A percentile compares a stretch with the other conserved stretches of the same genome.
Conservation (phyloP, 2,797 vertebrate species). For the Silurus lanzhouensis region DNA sequence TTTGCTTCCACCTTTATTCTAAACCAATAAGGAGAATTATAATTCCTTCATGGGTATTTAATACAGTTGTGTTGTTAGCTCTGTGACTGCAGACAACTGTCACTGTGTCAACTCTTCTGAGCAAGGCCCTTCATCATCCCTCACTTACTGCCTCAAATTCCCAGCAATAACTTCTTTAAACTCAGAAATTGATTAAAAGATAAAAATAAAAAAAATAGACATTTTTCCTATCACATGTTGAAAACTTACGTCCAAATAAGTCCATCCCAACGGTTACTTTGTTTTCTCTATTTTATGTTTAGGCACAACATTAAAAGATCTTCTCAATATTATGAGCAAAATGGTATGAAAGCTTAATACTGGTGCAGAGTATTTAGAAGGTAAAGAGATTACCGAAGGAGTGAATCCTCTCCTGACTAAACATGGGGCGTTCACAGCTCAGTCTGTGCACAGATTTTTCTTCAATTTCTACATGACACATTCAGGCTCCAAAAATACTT, state of each 20-base stretch:
- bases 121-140: neutral
- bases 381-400: conserved; percentile 18
- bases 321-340: neutral
- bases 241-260: neutral
- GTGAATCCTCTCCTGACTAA: conserved; percentile 19
- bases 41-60: neutral
- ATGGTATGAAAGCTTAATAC: neutral
- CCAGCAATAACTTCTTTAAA: conserved; percentile 1
- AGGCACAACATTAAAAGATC: neutral
- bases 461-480: conserved; percentile 30
- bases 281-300: neutral
- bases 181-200: neutral
- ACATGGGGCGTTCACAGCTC: conserved; percentile 8
- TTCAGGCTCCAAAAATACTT: conserved; percentile 16
- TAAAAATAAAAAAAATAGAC: no score
- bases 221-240: neutral
- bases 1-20: conserved; percentile 17
- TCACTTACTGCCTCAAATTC: conserved; percentile 17
- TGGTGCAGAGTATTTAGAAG: conserved; percentile 5
- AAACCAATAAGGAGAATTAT: neutral
- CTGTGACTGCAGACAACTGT: neutral
- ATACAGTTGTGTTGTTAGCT: neutral
- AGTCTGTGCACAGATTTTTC: conserved; percentile 16
- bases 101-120: conserved; percentile 5
- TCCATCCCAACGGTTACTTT: neutral